Base-by-base conservation (phyloP, 2,113 vertebrate species). In the Pelecanus crispus region DNA sequence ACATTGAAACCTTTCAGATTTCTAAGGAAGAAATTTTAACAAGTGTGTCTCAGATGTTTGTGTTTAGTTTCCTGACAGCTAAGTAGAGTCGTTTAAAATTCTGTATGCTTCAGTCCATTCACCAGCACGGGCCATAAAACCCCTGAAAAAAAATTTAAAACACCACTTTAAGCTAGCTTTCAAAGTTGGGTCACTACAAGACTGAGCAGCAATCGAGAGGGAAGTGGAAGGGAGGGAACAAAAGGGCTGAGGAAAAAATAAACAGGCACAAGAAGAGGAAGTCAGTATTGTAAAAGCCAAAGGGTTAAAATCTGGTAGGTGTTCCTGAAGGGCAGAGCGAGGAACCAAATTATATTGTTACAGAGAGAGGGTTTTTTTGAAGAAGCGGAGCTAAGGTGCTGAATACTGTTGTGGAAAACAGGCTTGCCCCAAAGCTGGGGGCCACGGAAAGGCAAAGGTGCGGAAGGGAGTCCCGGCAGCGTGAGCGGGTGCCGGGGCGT, bases 11-110 rank as follows among this genome's bases (percentile, higher is more conserved):
- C 67, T 75, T 91, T 59, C 32, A 7, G 28, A 50, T 72, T 74
- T 95, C 91, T 91, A n/a, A 68, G 79, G 81, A 79, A 75, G 66
- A 72, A 13, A 55, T 86, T 92, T 74, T 86, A 88, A 74, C 49
- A 58, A 88, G 36, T 15, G 44, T n/a, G 14, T 49, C 86, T 86
- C 28, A 86, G 90, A 70, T 75, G 79, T 93, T 83, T 77, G 80
- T 66, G 71, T 95, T 95, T 72, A 36, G 62, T 34, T 80, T 74
- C 65, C 73, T 73, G 86, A 90, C 72, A 88, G 86, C 73, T 82
- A 91, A 94, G 70, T 21, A 63, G 45, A 79, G 86, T 66, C 1
- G 50, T 75, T 95, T 89, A 81, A 85, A 90, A 92, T 88, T 90
- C 83, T 50, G 34, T 49, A 1, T 31, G 71, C 70, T 73, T 62